Base-by-base conservation (phyloP, 2,888 invertebrate genomes). In the Hirtodrosophila alboralis region DNA sequence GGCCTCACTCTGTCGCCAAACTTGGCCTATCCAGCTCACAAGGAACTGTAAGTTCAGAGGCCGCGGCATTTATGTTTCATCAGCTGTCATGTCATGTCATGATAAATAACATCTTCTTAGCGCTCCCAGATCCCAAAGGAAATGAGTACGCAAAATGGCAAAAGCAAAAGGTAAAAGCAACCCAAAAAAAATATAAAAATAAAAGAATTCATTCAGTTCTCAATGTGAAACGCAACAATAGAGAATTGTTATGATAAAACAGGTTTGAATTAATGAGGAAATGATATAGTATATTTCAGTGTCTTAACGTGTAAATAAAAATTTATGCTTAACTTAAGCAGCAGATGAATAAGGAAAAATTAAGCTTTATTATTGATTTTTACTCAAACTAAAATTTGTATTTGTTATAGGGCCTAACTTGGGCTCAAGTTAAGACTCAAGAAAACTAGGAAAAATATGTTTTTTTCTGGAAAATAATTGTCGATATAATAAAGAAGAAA, bases 81-180 rank as follows among this genome's bases (percentile, higher is more conserved):
- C 77, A 76, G 76, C 53, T 68, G 83, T 73, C 84, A 70, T 60
- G 84, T 69, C 70, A 59, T 69, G 61, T 40, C 70, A 76, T 84
- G 77, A 77, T 70, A 78, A 84, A 84, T 80, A 66, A 45, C 80
- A 73, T 80, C 81, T 73, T 64, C 71, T 78, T 71, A 78, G 66
- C 23, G 34, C 21, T 7, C 4, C 43, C 12, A 23, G 16, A 40
- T 28, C 26, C 7, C 30, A 28, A 48, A 70, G 84, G 77, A 78
- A 78, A 80, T 78, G 77, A 78, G 81, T 66, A 9, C 58, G 84
- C 77, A 84, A 61, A 84, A 70, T 40, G 45, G 27, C 27, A 33
- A n/a, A n/a, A 27, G n/a, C n/a, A 28, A 40, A 53, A 61, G 45
- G 34, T 41, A 45, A n/a, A n/a, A 47, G 47, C 33, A 13, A 13